Base-by-base conservation (phyloP, 1,140 invertebrate genomes). In the Drosophila paulistorum region DNA sequence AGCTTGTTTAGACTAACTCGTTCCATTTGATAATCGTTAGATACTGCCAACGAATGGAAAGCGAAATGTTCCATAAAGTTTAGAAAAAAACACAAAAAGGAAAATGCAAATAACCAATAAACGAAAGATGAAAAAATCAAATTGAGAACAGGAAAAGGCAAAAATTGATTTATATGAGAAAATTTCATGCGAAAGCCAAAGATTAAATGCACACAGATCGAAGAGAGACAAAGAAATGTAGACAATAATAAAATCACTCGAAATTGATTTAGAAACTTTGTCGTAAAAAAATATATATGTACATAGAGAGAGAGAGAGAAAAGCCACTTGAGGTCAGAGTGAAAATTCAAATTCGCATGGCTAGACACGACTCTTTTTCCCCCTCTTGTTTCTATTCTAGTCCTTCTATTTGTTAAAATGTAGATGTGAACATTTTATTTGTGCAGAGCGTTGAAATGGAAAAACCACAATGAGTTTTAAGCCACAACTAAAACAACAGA, bases 351-450 rank as follows among this genome's bases (percentile, higher is more conserved):
- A 67, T 63, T 75, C 33, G 68, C 35, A 20, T 59, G 57, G 57
- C 33, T 37, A 35, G 55, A 58, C 30, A 35, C 30, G 10, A 35
- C 30, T 14, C 33, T 7, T 5, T 5, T 11, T 11, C 37, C 23
- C 23, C 3, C 23, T 26, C 23, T 4, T 26, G 23, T 26, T 39
- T 5, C 6, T 30, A 39, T 39, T 39, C 14, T 48, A 7, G 7
- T 48, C 45, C 14, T 37, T 37, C 1, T 3, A 37, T 37, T 37
- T 9, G 45, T 54, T 65, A 42, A 67, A 77, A 68, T 85, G 74
- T 85, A 58, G 41, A 66, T 67, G 66, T 76, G 70, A 70, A 77
- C 76, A 76, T 78, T 79, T 74, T 79, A 79, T 79, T 79, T 79
- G 68, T 60, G 57, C 48, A n/a, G 45, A 75, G 76, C 75, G 48